Base-by-base conservation (phyloP, 2,113 vertebrate genomes). In the Caranx melampygus region DNA sequence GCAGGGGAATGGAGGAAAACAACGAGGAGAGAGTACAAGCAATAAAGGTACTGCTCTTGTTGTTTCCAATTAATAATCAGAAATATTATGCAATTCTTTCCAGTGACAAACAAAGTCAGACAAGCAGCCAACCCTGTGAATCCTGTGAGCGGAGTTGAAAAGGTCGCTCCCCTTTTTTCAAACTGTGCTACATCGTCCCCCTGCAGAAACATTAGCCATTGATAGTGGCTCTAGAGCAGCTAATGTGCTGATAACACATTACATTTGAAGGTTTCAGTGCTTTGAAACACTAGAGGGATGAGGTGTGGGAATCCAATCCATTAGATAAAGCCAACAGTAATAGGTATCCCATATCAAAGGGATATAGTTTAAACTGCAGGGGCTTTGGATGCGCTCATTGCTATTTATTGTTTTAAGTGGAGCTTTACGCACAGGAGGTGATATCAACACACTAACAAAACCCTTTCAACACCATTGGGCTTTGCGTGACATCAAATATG, bases 361-460 rank as follows among this genome's bases (percentile, higher is more conserved):
- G 54, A 81, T 79, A 82, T 87, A 88, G 88, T 92, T 91, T 92
- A 92, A 92, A 93, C 90, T 88, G 89, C 88, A 84, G 87, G 75
- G 83, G 89, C 91, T 93, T 88, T 87, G 91, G 89, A 90, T 89
- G 89, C 81, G 84, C 84, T 92, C 82, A 84, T 86, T 91, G 88
- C 87, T 92, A 75, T 94, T 94, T 93, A 93, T 93, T 94, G 92
- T 94, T 94, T 93, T 90, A 94, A 94, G 92, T 92, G 88, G 91
- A 84, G 89, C 91, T 94, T 94, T 91, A 91, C 91, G 85, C 89
- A 89, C 91, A 87, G 86, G 86, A 91, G 89, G 89, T 91, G 90
- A 94, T 90, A 91, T 84, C 83, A 90, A 90, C 89, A 88, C 83
- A 93, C 88, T 78, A 90, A 92, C 92, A 90, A 88, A 91, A 89